Conservation (phyloP, 2,797 vertebrate genomes). For the Bufotes viridis region DNA sequence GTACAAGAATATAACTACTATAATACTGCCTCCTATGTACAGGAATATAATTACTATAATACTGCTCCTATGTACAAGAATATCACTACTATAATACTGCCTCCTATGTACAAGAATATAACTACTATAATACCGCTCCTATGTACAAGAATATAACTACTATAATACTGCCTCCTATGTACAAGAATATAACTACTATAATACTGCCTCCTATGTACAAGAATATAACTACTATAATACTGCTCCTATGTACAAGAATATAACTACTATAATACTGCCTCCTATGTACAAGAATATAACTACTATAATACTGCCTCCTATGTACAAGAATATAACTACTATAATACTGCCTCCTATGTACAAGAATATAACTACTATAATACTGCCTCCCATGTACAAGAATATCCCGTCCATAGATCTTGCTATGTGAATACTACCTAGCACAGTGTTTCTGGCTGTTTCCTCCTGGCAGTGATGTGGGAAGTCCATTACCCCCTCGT, state of each 20-base stretch:
- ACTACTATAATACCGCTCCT: no score
- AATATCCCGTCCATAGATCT: no score
- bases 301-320: neutral
- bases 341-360: neutral
- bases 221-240: no score
- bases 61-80: neutral
- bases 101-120: neutral
- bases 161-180: neutral
- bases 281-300: neutral
- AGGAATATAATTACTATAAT: no score
- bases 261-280: neutral
- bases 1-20: neutral
- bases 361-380: neutral
- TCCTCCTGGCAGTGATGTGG: no score
- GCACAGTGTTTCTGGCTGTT: no score
- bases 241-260: constrained; percentile 1
- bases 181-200: constrained; percentile 1
- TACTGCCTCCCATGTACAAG: no score
- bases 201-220: neutral
- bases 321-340: neutral
- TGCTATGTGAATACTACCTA: no score
- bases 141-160: neutral
- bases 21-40: neutral
- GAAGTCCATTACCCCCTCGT: neutral
- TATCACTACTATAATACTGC: constrained; percentile 1